A percentile compares a stretch with the other conserved stretches of the same genome.
Evolutionary conservation across 1,140 invertebrate genomes (phyloP).

Genomic region (Parasteatoda tepidariorum): DNA sequence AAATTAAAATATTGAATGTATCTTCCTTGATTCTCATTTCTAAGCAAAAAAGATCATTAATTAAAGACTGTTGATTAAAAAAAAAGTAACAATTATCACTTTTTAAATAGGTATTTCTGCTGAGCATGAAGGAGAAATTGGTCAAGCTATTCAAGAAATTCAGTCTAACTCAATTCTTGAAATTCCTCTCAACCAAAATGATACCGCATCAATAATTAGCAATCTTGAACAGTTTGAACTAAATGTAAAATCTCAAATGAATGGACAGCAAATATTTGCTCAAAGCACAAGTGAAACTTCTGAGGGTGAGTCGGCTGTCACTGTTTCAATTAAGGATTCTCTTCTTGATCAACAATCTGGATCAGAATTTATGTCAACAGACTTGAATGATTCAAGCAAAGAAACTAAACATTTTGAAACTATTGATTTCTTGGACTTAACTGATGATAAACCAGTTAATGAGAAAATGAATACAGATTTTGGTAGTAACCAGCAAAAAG

Average conservation of each 20-base stretch:
- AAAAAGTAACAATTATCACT: no score
- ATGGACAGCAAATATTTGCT: constrained; percentile 51
- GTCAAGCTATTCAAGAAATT: constrained; percentile 55
- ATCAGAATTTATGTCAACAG: constrained; percentile 31
- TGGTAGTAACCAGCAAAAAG: neutral
- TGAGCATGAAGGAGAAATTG: constrained; percentile 51
- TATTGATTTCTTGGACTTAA: constrained; percentile 40
- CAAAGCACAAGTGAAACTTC: constrained; percentile 47
- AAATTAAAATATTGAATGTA: no score
- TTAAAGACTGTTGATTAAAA: no score
- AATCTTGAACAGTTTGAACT: constrained; percentile 51
- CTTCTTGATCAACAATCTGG: constrained; percentile 30
- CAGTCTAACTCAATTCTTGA: constrained; percentile 46
- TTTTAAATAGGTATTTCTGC: neutral
- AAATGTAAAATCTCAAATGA: constrained; percentile 46
- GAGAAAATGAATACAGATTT: neutral
- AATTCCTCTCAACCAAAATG: constrained; percentile 43
- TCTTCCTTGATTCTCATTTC: no score
- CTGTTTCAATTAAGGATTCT: constrained; percentile 49
- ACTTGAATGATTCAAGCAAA: constrained; percentile 33
- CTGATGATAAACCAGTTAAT: neutral
- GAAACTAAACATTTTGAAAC: constrained; percentile 18
- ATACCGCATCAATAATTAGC: constrained; percentile 30
- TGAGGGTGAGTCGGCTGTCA: constrained; percentile 47
- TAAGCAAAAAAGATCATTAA: no score